These are phyloP conservation scores for Stramonita haemastoma DNA, from an alignment of 2,888 invertebrate species.

Conservation along the genomic window DNA sequence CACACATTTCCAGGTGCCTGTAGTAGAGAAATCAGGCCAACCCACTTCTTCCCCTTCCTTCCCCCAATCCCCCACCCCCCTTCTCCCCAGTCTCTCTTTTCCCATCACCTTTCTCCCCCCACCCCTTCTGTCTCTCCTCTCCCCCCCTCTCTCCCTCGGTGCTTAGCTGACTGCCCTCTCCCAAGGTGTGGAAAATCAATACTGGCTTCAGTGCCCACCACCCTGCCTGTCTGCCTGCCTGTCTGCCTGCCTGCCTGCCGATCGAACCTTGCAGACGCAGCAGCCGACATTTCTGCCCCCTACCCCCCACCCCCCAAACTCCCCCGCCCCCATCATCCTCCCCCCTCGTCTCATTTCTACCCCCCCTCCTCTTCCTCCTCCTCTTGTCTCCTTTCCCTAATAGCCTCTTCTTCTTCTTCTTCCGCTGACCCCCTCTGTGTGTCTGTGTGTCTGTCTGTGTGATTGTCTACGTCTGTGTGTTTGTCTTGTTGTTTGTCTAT, in stretches of 20 bases:
- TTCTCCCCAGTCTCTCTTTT: not conserved
- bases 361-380: not conserved
- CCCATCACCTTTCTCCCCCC: not conserved
- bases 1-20: not conserved
- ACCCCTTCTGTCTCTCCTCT: not conserved
- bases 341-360: not conserved
- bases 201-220: not conserved
- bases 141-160: not conserved
- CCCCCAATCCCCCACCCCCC: not conserved
- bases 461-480: no score
- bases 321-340: not conserved
- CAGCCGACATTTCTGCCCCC: not conserved
- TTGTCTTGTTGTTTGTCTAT: no score
- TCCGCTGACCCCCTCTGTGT: no score
- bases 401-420: no score
- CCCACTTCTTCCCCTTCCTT: not conserved
- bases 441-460: no score
- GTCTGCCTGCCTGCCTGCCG: not conserved
- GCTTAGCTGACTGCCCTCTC: not conserved
- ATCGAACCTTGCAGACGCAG: constrained; percentile 28
- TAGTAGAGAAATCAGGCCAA: constrained; percentile 13
- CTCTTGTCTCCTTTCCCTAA: no score
- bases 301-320: not conserved
- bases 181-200: constrained; percentile 9
- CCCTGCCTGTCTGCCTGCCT: not conserved